A percentile compares a stretch with the other conserved stretches of the same genome.
These are phyloP conservation scores for Orientallactaga bullata DNA, from an alignment of 2,113 vertebrate genomes.

Conservation along the genomic window DNA sequence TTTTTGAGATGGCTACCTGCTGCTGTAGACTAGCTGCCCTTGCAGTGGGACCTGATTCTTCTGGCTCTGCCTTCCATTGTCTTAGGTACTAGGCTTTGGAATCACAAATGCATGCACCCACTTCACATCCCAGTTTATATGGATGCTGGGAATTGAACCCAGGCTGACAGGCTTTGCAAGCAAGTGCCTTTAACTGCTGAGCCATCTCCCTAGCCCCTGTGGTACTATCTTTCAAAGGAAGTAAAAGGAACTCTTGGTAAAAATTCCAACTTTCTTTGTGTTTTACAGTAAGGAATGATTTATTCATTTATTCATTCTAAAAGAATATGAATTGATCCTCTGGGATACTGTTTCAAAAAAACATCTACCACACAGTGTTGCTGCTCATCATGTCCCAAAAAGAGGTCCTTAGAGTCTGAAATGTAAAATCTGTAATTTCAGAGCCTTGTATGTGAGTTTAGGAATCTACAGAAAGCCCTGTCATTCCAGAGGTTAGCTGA, in stretches of 20 bases:
- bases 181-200: no score
- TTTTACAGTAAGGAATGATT: not conserved
- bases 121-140: no score
- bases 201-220: no score
- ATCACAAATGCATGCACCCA: no score
- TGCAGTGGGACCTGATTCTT: no score
- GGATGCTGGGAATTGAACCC: no score
- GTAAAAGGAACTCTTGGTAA: not conserved
- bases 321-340: not conserved
- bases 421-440: not conserved
- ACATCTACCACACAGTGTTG: not conserved
- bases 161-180: no score
- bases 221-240: not conserved
- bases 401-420: not conserved
- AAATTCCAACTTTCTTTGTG: not conserved
- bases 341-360: not conserved
- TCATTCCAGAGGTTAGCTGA: not conserved
- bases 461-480: not conserved
- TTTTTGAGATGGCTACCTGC: no score
- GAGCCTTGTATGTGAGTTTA: not conserved
- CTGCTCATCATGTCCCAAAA: not conserved
- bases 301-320: not conserved
- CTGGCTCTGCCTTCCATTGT: no score
- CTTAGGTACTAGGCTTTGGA: no score
- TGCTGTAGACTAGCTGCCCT: no score